These are phyloP conservation scores for Camponotus vicinus DNA, from an alignment of 1,140 invertebrate species.

Conservation along the genomic window DNA sequence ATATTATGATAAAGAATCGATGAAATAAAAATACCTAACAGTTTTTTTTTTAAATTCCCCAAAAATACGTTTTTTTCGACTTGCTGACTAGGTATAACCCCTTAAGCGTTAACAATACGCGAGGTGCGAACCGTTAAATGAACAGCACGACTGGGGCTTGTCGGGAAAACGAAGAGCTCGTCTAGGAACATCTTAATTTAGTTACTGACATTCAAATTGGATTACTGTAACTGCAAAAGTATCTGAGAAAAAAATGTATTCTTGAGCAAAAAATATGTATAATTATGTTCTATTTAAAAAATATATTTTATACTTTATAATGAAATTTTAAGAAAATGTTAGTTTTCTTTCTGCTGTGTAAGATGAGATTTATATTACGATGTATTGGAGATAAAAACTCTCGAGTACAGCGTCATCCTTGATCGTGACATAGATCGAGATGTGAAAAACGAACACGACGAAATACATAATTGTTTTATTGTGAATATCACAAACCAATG, in stretches of 20 bases:
- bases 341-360: background rate
- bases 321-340: background rate
- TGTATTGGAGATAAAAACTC: background rate
- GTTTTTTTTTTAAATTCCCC: no score
- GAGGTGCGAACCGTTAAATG: conserved; percentile 22
- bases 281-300: background rate
- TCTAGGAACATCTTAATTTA: conserved; percentile 31
- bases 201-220: background rate
- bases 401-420: conserved; percentile 31
- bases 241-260: background rate
- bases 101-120: conserved; percentile 35
- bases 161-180: background rate
- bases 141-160: background rate
- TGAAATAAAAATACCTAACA: no score
- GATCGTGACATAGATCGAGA: conserved; percentile 51
- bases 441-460: background rate
- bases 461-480: conserved; percentile 35
- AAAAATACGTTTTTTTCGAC: no score
- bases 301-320: background rate
- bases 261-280: background rate
- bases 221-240: background rate
- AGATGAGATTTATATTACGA: background rate
- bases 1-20: no score
- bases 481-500: conserved; percentile 27
- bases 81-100: no score